Evolutionary conservation across 2,888 invertebrate genomes (phyloP).

Genomic region (Lasioglossum lativentre): DNA sequence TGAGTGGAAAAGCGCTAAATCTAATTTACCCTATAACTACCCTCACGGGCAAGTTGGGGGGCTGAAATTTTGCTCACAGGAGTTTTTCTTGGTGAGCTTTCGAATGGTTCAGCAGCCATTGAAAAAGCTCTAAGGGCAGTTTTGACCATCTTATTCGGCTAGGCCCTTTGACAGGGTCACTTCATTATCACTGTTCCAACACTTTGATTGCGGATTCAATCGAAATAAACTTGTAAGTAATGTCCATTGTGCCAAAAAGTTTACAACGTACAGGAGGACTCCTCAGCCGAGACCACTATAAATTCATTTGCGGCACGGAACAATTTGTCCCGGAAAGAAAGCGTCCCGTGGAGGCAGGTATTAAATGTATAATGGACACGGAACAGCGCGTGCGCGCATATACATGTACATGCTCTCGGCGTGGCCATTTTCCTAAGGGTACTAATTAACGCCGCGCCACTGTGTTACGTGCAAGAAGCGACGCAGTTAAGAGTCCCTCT

Average conservation of each 20-base stretch:
- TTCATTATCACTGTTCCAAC: no score
- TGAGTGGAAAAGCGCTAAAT: no score
- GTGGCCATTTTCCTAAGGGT: conserved; percentile 66
- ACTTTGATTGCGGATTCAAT: no score
- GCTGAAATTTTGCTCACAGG: no score
- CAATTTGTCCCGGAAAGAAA: conserved; percentile 53
- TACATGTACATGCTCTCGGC: conserved; percentile 26
- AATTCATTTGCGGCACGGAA: conserved; percentile 64
- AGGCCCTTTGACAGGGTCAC: no score
- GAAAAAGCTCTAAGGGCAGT: no score
- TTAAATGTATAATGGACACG: conserved; percentile 71
- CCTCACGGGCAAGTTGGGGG: no score
- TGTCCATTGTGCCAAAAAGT: not conserved
- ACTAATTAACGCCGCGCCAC: conserved; percentile 74
- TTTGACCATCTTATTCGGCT: no score
- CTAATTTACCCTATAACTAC: no score
- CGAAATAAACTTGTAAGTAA: not conserved
- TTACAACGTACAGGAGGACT: not conserved
- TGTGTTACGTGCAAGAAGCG: conserved; percentile 71
- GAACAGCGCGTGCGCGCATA: conserved; percentile 29
- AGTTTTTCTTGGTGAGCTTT: no score
- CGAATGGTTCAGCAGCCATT: no score
- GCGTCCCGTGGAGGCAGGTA: conserved; percentile 39
- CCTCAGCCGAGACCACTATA: conserved; percentile 22
- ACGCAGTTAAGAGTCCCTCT: conserved; percentile 45